These are phyloP conservation scores for Hydrozoanthus tunicans DNA, from an alignment of 64 coral and sea anemone species.

Conservation along the genomic window DNA sequence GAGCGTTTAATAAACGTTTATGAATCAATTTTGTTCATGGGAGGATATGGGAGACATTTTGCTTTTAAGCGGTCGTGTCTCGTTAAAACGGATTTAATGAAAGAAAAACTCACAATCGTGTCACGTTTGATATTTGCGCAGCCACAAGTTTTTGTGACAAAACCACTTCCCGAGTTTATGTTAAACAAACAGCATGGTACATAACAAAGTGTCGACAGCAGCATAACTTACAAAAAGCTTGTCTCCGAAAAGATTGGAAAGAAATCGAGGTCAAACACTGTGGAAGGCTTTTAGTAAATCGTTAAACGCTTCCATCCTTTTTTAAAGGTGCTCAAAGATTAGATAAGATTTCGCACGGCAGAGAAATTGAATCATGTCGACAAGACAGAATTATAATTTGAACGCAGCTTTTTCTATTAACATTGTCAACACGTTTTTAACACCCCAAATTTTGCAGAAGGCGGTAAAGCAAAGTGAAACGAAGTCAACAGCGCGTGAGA, in stretches of 20 bases:
- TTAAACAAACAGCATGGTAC: slow-evolving; percentile 62
- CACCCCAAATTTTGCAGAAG: slow-evolving; percentile 18
- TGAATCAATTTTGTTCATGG: slow-evolving; percentile 48
- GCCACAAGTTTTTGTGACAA: slow-evolving; percentile 47
- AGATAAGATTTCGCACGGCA: background rate
- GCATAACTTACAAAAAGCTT: background rate
- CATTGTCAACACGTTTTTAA: slow-evolving; percentile 37
- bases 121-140: slow-evolving; percentile 16
- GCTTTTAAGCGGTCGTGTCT: slow-evolving; percentile 21
- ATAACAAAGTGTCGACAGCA: background rate
- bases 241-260: background rate
- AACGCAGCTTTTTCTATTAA: slow-evolving; percentile 43
- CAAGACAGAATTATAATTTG: slow-evolving; percentile 4
- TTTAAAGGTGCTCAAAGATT: background rate
- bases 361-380: background rate
- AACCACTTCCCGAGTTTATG: slow-evolving; percentile 59
- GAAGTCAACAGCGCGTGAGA: slow-evolving; percentile 56
- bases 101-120: slow-evolving; percentile 44
- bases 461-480: slow-evolving; percentile 35
- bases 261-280: background rate
- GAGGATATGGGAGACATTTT: slow-evolving; percentile 44
- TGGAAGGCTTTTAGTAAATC: background rate
- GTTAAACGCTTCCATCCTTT: background rate
- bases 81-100: slow-evolving; percentile 57
- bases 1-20: slow-evolving; percentile 52